A percentile compares a stretch with the other conserved stretches of the same genome.
Conservation (phyloP, 30 jellyfish, hydroid and myxozoan genomes). For the Turritopsis rubra region DNA sequence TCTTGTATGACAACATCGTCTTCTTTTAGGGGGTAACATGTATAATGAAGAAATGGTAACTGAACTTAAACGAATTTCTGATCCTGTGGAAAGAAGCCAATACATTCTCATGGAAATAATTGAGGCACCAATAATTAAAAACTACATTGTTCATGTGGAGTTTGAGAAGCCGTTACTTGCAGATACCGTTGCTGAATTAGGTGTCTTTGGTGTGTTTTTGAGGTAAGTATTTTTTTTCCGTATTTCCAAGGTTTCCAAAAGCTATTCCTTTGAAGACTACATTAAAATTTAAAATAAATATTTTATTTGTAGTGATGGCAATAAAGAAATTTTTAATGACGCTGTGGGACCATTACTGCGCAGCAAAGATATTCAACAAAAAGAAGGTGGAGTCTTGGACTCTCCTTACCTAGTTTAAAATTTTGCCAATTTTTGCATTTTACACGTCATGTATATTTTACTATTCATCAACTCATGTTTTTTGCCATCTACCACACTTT, state of each 20-base stretch:
- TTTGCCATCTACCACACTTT: no score
- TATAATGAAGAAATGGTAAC: slow-evolving; percentile 70
- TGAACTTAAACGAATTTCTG: slow-evolving; percentile 45
- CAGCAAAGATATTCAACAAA: slow-evolving; percentile 66
- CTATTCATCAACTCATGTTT: no score
- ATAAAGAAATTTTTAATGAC: slow-evolving; percentile 42
- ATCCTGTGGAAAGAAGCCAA: slow-evolving; percentile 63
- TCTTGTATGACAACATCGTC: background rate
- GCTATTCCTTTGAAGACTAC: background rate
- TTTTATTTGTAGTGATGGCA: slow-evolving; percentile 59
- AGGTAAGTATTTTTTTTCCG: slow-evolving; percentile 29
- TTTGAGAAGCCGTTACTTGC: slow-evolving; percentile 44
- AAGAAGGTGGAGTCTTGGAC: slow-evolving; percentile 98
- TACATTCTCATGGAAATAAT: slow-evolving; percentile 77
- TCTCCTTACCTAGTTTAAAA: slow-evolving; percentile 49
- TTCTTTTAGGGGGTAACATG: slow-evolving; percentile 55
- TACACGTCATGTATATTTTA: no score
- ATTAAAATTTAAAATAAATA: no score
- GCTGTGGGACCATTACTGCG: slow-evolving; percentile 83
- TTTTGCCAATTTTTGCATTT: no score
- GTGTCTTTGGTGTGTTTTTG: slow-evolving; percentile 55
- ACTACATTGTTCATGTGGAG: slow-evolving; percentile 67
- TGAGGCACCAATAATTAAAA: slow-evolving; percentile 61
- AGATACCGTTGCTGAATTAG: slow-evolving; percentile 79
- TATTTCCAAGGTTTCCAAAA: background rate